Evolutionary conservation across 2,113 vertebrate species (phyloP).

Genomic region (Megaceryle maxima): DNA sequence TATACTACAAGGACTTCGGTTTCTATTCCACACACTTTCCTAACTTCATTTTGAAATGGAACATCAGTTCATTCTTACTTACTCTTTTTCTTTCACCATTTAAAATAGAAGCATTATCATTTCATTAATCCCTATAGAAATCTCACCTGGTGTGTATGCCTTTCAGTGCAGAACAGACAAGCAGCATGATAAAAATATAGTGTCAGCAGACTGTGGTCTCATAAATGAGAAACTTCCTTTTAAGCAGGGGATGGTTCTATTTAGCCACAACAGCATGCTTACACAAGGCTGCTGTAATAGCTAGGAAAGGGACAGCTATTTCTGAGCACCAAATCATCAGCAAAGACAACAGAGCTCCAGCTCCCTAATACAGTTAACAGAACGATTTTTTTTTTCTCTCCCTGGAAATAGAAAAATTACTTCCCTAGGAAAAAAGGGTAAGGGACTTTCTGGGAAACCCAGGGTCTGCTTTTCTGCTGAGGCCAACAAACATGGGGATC

Average conservation of each 20-base stretch:
- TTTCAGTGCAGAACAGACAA: slow-evolving; percentile 9
- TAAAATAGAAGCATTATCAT: background rate
- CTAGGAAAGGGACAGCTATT: background rate
- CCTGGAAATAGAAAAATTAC: background rate
- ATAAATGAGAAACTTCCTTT: background rate
- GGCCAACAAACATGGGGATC: background rate
- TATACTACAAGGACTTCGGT: background rate
- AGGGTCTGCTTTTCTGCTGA: background rate
- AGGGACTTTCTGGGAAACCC: background rate
- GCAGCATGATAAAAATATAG: background rate
- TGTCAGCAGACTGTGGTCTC: background rate
- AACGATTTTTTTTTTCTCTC: background rate
- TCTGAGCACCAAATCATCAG: background rate
- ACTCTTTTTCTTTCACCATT: background rate
- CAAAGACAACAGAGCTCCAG: background rate
- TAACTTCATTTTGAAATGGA: background rate
- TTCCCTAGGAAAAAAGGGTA: background rate
- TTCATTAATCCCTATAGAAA: slow-evolving; percentile 16
- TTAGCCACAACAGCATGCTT: background rate
- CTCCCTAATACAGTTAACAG: background rate
- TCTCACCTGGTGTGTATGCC: background rate
- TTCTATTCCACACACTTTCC: background rate
- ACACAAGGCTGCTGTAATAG: background rate
- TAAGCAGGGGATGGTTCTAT: background rate
- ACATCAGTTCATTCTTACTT: background rate